These are phyloP conservation scores for Uloborus diversus DNA, from an alignment of 1,140 invertebrate genomes.

Conservation along the genomic window DNA sequence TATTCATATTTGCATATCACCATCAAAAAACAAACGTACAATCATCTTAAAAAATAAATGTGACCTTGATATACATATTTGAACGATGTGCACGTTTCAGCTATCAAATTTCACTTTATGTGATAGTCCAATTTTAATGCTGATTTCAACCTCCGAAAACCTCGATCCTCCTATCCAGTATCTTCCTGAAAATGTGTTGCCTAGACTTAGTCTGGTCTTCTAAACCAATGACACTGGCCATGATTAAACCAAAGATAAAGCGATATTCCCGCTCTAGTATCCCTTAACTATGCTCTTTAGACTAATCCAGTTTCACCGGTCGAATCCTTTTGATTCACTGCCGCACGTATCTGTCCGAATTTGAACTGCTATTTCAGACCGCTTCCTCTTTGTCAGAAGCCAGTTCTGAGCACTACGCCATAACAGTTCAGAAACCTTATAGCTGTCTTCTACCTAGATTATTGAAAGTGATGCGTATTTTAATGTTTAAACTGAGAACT, in stretches of 20 bases:
- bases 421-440: slow-evolving; percentile 1
- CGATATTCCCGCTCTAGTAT: slow-evolving; percentile 12
- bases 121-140: no score
- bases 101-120: no score
- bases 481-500: no score
- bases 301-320: slow-evolving; percentile 13
- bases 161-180: no score
- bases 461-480: not conserved
- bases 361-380: not conserved
- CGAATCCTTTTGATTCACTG: slow-evolving; percentile 31
- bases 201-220: not conserved
- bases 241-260: slow-evolving; percentile 38
- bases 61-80: no score
- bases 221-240: slow-evolving; percentile 13
- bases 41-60: no score
- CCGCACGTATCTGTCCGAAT: not conserved
- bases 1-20: no score
- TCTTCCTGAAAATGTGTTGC: slow-evolving; percentile 25
- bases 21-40: no score
- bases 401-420: slow-evolving; percentile 12
- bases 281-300: slow-evolving; percentile 30
- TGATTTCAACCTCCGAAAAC: no score
- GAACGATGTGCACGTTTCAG: no score
- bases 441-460: not conserved
- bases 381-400: slow-evolving; percentile 3